Conservation (phyloP, 2,888 invertebrate species). For the Caenorhabditis sp. region DNA sequence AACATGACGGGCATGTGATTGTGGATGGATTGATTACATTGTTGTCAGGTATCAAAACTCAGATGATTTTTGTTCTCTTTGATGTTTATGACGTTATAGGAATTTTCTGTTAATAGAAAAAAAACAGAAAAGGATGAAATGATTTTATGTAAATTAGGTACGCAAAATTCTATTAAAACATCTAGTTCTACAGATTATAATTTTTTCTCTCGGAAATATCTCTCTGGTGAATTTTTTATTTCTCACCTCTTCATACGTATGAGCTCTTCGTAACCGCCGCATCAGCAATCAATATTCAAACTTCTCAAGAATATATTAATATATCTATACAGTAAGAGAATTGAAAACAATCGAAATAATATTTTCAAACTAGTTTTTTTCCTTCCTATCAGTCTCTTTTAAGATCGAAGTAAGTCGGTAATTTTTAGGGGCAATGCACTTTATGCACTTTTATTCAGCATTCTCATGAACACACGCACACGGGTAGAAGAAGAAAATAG, state of each 20-base stretch:
- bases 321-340: neutral
- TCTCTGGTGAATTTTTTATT: too few relatives aligned
- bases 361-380: neutral
- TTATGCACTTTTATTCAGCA: neutral
- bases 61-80: neutral
- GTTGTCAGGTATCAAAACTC: neutral
- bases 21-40: neutral
- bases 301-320: slow-evolving; percentile 9
- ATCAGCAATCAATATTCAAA: slow-evolving; percentile 5
- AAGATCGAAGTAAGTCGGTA: neutral
- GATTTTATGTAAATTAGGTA: too few relatives aligned
- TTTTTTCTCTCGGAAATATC: too few relatives aligned
- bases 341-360: neutral
- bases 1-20: neutral
- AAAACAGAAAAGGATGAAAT: too few relatives aligned
- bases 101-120: too few relatives aligned
- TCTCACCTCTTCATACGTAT: slow-evolving; percentile 39
- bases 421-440: neutral
- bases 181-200: too few relatives aligned
- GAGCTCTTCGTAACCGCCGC: slow-evolving; percentile 38
- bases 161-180: too few relatives aligned
- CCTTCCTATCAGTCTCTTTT: neutral
- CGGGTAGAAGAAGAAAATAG: neutral
- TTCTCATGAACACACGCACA: too few relatives aligned
- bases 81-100: too few relatives aligned